Conservation (phyloP, 2,888 invertebrate genomes). For the Pemphredon lugubris region DNA sequence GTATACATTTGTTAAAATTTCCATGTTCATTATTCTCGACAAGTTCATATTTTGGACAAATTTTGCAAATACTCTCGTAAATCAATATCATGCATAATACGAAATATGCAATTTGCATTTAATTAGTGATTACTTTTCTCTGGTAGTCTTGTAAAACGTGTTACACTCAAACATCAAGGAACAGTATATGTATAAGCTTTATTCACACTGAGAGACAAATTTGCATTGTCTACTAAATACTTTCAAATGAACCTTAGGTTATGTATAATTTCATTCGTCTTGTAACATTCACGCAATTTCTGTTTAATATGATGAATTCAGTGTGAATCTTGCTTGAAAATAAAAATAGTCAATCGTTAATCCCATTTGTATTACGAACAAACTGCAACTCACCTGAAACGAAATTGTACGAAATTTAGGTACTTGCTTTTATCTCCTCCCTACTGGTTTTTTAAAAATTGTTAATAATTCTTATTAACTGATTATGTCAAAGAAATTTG, state of each 20-base stretch:
- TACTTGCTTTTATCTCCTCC: neutral
- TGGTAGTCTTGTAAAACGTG: conserved; percentile 40
- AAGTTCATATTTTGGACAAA: conserved; percentile 5
- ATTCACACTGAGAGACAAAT: conserved; percentile 27
- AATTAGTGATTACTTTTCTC: conserved; percentile 38
- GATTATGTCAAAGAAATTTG: no score
- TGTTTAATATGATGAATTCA: conserved; percentile 2
- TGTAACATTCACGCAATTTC: neutral
- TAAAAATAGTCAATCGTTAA: neutral
- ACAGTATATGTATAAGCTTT: conserved; percentile 6
- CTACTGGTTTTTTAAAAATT: neutral
- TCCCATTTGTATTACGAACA: conserved; percentile 21
- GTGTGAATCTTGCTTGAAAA: conserved; percentile 18
- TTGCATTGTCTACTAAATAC: neutral
- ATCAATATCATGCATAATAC: conserved; percentile 40
- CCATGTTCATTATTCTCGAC: neutral
- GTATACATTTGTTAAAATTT: neutral
- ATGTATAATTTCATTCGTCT: neutral
- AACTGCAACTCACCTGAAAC: conserved; percentile 2
- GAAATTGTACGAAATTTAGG: neutral
- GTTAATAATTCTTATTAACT: neutral
- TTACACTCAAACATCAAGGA: conserved; percentile 23
- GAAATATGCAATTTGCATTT: conserved; percentile 43
- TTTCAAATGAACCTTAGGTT: no score
- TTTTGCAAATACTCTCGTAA: conserved; percentile 29